phyloP scores from a whole-genome alignment of 2,797 vertebrate genomes.

The Nannoperca australis region DNA sequence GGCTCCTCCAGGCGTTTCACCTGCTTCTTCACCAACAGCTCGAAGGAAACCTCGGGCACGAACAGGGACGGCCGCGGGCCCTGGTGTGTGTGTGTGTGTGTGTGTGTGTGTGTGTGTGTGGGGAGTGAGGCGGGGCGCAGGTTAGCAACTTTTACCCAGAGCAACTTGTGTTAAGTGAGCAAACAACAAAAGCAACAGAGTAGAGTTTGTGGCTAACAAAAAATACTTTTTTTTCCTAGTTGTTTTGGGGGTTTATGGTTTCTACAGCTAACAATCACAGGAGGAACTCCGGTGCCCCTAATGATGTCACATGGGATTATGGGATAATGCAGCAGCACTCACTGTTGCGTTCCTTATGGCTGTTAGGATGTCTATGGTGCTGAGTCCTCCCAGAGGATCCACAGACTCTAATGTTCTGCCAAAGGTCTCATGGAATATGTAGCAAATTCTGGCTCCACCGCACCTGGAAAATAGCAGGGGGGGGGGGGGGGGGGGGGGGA shows the following conservation, averaged over 20 bases:
- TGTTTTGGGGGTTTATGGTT: too few species aligned
- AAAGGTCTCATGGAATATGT: slow-evolving; percentile 99
- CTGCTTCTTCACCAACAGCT: slow-evolving; percentile 97
- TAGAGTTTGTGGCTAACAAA: too few species aligned
- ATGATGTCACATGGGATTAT: slow-evolving; percentile 9
- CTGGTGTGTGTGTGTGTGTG: slow-evolving; percentile 67
- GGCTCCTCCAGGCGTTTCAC: slow-evolving; percentile 98
- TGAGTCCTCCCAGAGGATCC: slow-evolving; percentile 96
- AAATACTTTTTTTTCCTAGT: too few species aligned
- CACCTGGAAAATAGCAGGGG: slow-evolving; percentile 88
- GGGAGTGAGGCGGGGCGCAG: background rate
- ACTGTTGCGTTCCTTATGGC: slow-evolving; percentile 99
- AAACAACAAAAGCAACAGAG: slow-evolving; percentile 2
- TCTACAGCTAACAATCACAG: background rate
- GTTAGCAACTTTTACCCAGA: slow-evolving; percentile 21
- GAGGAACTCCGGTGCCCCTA: slow-evolving; percentile 1
- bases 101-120: accelerated
- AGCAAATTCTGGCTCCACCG: slow-evolving; percentile 97
- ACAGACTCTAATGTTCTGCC: slow-evolving; percentile 98
- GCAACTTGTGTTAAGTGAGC: background rate
- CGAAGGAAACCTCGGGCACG: slow-evolving; percentile 97
- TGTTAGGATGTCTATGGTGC: slow-evolving; percentile 97
- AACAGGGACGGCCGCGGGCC: slow-evolving; percentile 97
- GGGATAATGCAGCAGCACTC: slow-evolving; percentile 63
- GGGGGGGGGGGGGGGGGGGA: slow-evolving; percentile 40